Base-by-base conservation (phyloP, 2,113 vertebrate species). In the Tricholaema leucomelas region DNA sequence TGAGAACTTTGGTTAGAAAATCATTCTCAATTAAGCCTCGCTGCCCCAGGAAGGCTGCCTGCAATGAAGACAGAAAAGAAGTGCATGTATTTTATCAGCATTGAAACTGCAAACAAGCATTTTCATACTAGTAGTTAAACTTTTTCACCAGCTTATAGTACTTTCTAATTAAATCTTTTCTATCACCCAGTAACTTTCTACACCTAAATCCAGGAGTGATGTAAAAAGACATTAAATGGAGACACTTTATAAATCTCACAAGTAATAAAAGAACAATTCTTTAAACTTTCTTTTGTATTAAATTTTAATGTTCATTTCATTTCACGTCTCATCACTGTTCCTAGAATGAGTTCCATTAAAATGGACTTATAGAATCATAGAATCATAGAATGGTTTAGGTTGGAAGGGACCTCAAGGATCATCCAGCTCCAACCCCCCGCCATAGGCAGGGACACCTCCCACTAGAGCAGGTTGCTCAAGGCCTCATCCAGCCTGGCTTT, bases 11-110 rank as follows among this genome's bases (percentile, higher is more conserved):
- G 87, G 98, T 99, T 81, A 99, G 97, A 95, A 99, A 99, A 97
- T 99, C 99, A 87, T 99, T 99, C 96, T 99, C 99, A 80, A 99
- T 98, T 90, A 99, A 98, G 91, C 99, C 99, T 92, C 99, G 98
- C 94, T 99, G 99, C 85, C 98, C 98, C 95, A 99, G 97, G 95
- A 99, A 99, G 96, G 99, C 98, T 96, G 99, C 98, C 99, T 99
- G 97, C 72, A 96, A 96, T 61, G 67, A 93, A 94, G 83, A 65
- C 8, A 91, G 79, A 91, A 88, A 95, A 72, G 71, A 69, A 73
- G 85, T 12, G 79, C 59, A 95, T 90, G 2, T 83, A 97, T 85
- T 96, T 35, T 5, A 72, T 56, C 64, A 75, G 33, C 12, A 46
- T n/a, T 56, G 87, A 33, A 92, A 67, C 76, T 44, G 76, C n/a